Evolutionary conservation across 2,888 invertebrate species (phyloP).

Genomic region (Orchesella flavescens): DNA sequence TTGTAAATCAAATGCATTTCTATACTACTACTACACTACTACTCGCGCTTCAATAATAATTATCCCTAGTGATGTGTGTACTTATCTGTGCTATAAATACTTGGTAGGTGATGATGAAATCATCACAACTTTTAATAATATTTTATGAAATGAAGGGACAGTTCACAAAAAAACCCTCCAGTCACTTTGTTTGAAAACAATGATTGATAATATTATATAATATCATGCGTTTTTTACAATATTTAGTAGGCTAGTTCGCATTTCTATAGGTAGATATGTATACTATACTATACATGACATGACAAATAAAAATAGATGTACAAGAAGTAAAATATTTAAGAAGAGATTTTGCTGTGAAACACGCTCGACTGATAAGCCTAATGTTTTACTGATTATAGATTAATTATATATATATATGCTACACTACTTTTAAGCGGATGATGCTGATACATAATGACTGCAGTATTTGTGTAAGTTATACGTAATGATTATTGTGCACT

Average conservation of each 20-base stretch:
- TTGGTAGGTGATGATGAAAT: conserved; percentile 17
- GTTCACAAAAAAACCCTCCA: conserved; percentile 37
- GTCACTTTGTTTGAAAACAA: conserved; percentile 17
- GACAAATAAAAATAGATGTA: conserved; percentile 52
- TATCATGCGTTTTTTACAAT: not conserved
- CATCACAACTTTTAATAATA: not conserved
- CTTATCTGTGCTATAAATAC: conserved; percentile 31
- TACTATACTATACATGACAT: conserved; percentile 6
- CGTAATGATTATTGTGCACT: not conserved
- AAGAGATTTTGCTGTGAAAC: conserved; percentile 43
- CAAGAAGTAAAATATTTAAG: conserved; percentile 31
- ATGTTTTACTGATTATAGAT: not conserved
- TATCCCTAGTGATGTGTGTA: conserved; percentile 13
- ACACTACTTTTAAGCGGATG: not conserved
- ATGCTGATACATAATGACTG: conserved; percentile 32
- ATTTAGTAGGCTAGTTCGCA: conserved; percentile 5
- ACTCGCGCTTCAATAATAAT: not conserved
- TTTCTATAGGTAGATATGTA: not conserved
- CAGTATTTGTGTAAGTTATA: conserved; percentile 58
- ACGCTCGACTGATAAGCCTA: conserved; percentile 51
- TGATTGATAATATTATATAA: not conserved
- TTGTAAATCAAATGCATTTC: conserved; percentile 31
- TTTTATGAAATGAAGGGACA: not conserved
- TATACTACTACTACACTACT: no score
- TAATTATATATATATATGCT: not conserved